Percentiles rank a stretch among this genome's conserved stretches.
Evolutionary conservation across 2,888 invertebrate species (phyloP).

Genomic region (Imbricaverruca yamaguchii): DNA sequence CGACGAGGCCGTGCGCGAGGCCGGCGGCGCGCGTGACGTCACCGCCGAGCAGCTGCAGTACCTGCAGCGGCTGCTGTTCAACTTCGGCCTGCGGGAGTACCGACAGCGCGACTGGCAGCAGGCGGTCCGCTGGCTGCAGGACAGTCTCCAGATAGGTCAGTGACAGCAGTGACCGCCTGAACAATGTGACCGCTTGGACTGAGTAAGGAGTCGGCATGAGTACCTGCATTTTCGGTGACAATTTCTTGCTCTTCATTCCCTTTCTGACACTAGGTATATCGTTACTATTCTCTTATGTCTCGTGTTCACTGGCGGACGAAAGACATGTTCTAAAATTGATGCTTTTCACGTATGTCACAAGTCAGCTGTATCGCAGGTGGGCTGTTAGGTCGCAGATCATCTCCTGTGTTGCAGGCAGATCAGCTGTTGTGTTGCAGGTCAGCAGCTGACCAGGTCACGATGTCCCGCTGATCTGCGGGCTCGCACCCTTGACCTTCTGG

Average conservation of each 20-base stretch:
- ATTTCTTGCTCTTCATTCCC: too few species aligned
- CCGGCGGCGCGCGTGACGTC: conserved; percentile 5
- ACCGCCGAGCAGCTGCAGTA: conserved; percentile 11
- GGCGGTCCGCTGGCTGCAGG: neutral
- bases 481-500: conserved; percentile 6
- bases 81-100: neutral
- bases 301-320: too few species aligned
- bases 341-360: too few species aligned
- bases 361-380: too few species aligned
- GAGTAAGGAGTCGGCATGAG: too few species aligned
- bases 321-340: too few species aligned
- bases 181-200: too few species aligned
- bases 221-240: too few species aligned
- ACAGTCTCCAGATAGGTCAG: neutral
- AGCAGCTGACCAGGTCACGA: neutral
- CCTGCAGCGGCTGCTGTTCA: conserved; percentile 7
- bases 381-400: too few species aligned
- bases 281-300: too few species aligned
- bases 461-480: neutral
- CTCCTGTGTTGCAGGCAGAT: too few species aligned
- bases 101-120: neutral
- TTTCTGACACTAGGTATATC: too few species aligned
- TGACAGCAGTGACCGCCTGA: neutral
- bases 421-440: neutral
- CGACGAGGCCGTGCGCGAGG: conserved; percentile 1